phyloP scores from a whole-genome alignment of 2,113 vertebrate species.

The Pseudopodoces humilis region DNA sequence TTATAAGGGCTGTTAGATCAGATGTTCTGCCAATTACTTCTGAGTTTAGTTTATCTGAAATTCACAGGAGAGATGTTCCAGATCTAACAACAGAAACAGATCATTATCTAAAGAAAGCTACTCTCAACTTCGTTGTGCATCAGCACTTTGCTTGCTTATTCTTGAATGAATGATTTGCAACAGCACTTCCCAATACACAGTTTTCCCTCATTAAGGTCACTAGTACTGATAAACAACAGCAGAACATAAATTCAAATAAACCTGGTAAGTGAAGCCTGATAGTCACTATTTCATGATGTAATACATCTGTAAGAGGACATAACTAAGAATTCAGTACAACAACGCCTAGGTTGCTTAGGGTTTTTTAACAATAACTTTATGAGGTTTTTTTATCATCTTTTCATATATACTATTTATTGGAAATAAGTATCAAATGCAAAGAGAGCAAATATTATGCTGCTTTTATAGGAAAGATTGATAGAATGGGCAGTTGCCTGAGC shows the following conservation, averaged over 20 bases:
- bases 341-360: background rate
- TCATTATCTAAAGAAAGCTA: background rate
- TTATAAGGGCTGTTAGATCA: background rate
- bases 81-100: background rate
- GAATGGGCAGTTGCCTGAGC: background rate
- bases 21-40: constrained; percentile 21
- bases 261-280: background rate
- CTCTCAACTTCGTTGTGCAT: background rate
- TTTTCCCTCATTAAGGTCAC: background rate
- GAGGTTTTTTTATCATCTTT: background rate
- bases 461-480: background rate
- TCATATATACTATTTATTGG: background rate
- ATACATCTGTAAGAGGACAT: background rate
- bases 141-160: background rate
- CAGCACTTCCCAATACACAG: background rate
- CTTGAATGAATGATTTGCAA: background rate
- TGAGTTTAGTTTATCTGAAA: background rate
- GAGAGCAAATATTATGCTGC: background rate
- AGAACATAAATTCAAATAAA: constrained; percentile 7
- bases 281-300: background rate
- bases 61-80: constrained; percentile 5
- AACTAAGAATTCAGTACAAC: background rate
- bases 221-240: background rate
- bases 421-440: background rate
- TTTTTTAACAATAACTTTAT: background rate